A percentile compares a stretch with the other conserved stretches of the same genome.
Conservation (phyloP, 1,140 invertebrate genomes). For the Paralvinella palmiformis region DNA sequence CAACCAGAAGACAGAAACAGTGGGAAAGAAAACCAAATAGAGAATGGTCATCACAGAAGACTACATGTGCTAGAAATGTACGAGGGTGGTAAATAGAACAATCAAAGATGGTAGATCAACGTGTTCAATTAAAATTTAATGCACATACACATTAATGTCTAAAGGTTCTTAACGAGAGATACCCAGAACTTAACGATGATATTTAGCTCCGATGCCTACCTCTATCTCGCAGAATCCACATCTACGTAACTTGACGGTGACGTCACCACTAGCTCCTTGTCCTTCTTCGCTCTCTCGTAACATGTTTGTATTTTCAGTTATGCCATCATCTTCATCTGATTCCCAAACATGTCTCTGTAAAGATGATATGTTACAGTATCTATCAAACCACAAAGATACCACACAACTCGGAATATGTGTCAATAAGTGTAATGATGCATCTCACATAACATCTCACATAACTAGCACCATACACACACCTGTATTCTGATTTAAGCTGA, state of each 20-base stretch:
- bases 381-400: background rate
- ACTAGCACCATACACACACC: background rate
- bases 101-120: background rate
- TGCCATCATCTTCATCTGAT: slow-evolving; percentile 17
- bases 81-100: background rate
- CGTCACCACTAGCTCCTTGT: no score
- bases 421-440: background rate
- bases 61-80: background rate
- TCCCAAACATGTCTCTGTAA: slow-evolving; percentile 8
- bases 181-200: background rate
- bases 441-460: background rate
- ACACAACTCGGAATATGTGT: background rate
- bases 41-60: background rate
- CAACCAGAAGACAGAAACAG: background rate
- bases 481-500: background rate
- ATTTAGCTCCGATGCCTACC: slow-evolving; percentile 27
- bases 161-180: background rate
- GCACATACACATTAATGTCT: background rate
- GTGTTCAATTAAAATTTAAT: background rate
- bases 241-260: slow-evolving; percentile 20
- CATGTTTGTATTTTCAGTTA: slow-evolving; percentile 16
- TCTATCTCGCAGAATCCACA: slow-evolving; percentile 44
- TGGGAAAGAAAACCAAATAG: background rate
- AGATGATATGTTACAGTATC: background rate
- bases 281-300: background rate